Evolutionary conservation across 2,113 vertebrate genomes (phyloP).

Genomic region (Cavia porcellus): DNA sequence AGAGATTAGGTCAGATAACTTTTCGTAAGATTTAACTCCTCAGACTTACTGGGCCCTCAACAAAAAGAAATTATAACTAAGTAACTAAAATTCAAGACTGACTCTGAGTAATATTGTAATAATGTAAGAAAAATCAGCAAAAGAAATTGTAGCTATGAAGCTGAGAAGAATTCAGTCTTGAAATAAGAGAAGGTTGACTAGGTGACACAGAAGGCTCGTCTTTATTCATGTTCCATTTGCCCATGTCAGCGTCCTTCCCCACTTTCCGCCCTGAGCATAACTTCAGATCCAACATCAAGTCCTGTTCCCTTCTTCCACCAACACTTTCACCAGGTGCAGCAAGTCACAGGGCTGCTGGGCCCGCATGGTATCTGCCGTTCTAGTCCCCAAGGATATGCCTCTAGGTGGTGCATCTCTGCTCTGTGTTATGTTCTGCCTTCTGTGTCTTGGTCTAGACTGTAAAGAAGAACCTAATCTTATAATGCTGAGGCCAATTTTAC

Average conservation of each 20-base stretch:
- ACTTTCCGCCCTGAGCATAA: background rate
- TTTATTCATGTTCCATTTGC: background rate
- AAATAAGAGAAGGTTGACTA: background rate
- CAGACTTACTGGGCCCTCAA: background rate
- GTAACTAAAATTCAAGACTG: background rate
- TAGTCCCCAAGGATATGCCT: background rate
- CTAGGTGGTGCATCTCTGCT: background rate
- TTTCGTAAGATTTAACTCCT: background rate
- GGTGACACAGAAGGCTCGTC: background rate
- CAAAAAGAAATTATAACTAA: slow-evolving; percentile 22
- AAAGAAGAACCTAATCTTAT: background rate
- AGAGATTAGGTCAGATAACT: background rate
- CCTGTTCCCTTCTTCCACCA: background rate
- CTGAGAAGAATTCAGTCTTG: background rate
- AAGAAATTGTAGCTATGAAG: background rate
- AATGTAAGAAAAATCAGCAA: background rate
- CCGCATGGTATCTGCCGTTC: background rate
- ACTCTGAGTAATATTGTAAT: background rate
- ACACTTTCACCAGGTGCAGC: background rate
- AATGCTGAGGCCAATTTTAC: background rate
- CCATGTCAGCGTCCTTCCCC: no score
- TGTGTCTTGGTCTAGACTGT: background rate
- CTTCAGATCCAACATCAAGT: background rate
- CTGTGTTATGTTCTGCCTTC: background rate
- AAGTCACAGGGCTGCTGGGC: background rate